Evolutionary conservation across 2,888 invertebrate genomes (phyloP).

Genomic region (Troides helena): DNA sequence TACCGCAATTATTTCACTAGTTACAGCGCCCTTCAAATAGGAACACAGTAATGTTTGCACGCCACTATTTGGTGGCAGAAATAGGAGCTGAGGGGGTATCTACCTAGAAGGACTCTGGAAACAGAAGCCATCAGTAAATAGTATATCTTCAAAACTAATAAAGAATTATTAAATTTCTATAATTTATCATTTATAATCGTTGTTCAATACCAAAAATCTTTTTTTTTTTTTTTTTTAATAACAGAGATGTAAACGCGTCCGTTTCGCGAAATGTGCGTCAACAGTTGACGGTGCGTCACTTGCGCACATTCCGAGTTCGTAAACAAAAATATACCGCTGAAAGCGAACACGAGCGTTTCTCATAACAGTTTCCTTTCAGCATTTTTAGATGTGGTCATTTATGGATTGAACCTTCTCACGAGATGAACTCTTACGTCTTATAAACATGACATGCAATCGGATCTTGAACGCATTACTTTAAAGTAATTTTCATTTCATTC

Average conservation of each 20-base stretch:
- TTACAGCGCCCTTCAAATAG: too few species aligned
- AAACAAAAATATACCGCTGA: constrained; percentile 60
- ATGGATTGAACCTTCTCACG: neutral
- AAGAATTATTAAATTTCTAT: neutral
- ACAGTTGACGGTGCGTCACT: constrained; percentile 52
- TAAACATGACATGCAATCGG: neutral
- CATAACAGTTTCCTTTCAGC: constrained; percentile 29
- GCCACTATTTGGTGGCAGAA: too few species aligned
- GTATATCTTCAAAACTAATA: neutral
- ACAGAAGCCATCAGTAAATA: too few species aligned
- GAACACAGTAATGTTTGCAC: too few species aligned
- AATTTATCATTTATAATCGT: neutral
- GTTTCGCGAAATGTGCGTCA: constrained; percentile 55
- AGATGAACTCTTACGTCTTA: neutral
- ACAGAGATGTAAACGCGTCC: constrained; percentile 34
- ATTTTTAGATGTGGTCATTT: constrained; percentile 15
- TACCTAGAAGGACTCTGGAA: too few species aligned
- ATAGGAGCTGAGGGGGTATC: too few species aligned
- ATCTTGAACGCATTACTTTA: too few species aligned
- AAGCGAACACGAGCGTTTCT: constrained; percentile 21
- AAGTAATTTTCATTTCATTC: too few species aligned
- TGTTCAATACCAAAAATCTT: neutral
- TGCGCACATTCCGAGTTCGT: constrained; percentile 48
- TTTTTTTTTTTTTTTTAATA: constrained; percentile 27
- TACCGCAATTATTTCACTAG: too few species aligned